Conservation (phyloP, 1,140 invertebrate species). For the Philotrypesis tridentata region DNA sequence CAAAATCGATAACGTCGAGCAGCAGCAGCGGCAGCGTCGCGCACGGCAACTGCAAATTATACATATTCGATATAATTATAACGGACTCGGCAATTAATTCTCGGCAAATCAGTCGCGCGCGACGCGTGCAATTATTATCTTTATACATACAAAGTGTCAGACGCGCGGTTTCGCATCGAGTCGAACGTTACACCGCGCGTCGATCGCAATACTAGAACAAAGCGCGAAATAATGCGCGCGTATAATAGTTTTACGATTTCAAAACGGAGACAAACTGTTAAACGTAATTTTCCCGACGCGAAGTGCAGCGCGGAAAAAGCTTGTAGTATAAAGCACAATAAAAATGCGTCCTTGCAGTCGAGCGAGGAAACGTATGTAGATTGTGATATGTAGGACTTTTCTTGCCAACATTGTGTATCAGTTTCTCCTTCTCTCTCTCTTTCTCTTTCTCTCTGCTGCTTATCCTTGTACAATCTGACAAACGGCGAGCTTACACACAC, state of each 20-base stretch:
- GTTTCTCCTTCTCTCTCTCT: not conserved
- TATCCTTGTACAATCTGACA: not conserved
- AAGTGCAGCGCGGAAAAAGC: not conserved
- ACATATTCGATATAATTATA: not conserved
- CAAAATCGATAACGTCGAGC: not conserved
- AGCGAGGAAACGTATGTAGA: not conserved
- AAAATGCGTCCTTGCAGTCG: not conserved
- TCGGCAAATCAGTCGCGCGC: not conserved
- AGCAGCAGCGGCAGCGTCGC: too few species aligned
- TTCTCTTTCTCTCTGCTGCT: too few species aligned
- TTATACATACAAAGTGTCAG: not conserved
- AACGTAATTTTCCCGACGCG: too few species aligned
- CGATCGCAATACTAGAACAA: too few species aligned
- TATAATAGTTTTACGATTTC: not conserved
- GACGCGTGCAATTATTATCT: not conserved
- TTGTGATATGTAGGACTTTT: too few species aligned
- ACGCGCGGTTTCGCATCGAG: too few species aligned
- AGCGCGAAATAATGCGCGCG: too few species aligned
- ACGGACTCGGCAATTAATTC: not conserved
- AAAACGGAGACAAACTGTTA: not conserved
- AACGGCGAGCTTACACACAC: not conserved
- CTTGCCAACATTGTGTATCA: not conserved
- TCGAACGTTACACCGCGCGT: too few species aligned
- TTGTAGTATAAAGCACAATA: not conserved
- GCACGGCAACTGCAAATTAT: not conserved